Evolutionary conservation across 2,113 vertebrate species (phyloP), one percentile per base, ranked within the genome.

Genomic region (Falcunculus frontatus): DNA sequence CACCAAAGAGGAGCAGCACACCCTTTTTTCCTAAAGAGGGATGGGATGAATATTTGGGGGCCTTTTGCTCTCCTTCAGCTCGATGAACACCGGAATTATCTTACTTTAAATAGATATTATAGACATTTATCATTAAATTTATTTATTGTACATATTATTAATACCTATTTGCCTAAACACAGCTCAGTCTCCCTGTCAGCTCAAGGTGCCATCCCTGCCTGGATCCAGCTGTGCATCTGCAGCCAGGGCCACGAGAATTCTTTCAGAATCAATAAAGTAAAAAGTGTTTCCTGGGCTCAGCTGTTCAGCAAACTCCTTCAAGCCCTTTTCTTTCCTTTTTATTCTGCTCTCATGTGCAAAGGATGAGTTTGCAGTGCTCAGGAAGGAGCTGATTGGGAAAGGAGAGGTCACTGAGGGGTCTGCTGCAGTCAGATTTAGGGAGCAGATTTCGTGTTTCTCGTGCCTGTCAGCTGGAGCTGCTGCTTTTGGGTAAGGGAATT

Each of bases 81-180:
- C 4, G 0, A 21, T 16, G 59, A 77, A 50, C 41, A 23, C 32
- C 2, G 11, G 11, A 21, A 26, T 30, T 32, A 33, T 25, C 20
- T 50, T 27, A 18, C 32, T 16, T 33, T 32, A 32, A 13, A 35
- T 52, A 11, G 6, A 5, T 14, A 32, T 32, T 32, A 14, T 1
- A 21, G 2, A 3, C 21, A 14, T 50, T 59, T 11, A 50, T 35
- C 17, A 35, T 42, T 3, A 5, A 3, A 17, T 85, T 50, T 21
- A 20, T 47, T 20, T n/a, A 1, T 42, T 14, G 5, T 1, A 9
- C 7, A 3, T 6, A 6, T 20, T 5, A 30, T 57, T 30, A 12
- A 47, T 7, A 4, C 7, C 2, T 6, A 19, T 47, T 47, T 47
- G 3, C 41, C 49, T 3, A 2, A 56, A 17, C 29, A 12, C 30